Evolutionary conservation across 2,113 vertebrate genomes (phyloP).

Genomic region (Turnix velox): DNA sequence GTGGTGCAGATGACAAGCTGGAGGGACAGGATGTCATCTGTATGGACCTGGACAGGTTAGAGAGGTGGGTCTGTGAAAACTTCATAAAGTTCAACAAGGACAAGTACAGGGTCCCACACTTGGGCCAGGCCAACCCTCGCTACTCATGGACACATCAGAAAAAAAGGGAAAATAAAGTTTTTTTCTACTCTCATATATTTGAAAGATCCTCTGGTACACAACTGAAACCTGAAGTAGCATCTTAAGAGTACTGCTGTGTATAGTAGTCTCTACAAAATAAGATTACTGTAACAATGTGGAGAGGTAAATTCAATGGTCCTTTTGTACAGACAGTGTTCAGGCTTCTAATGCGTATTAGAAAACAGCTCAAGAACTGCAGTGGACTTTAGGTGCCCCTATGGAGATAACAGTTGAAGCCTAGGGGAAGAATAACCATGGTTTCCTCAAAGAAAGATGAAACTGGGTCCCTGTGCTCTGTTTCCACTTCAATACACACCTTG

Average conservation of each 20-base stretch:
- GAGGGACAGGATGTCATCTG: no score
- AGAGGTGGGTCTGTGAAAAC: no score
- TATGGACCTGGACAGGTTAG: no score
- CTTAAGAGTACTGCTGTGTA: neutral
- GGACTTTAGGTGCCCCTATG: neutral
- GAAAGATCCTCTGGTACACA: neutral
- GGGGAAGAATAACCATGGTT: neutral
- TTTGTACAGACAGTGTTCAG: neutral
- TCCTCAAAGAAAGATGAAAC: neutral
- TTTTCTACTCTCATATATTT: neutral
- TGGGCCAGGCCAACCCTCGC: no score
- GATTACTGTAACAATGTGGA: neutral
- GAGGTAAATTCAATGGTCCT: neutral
- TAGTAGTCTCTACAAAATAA: neutral
- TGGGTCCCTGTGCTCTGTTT: neutral
- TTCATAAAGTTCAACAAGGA: no score
- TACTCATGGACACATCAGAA: neutral
- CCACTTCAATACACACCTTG: neutral
- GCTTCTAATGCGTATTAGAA: neutral
- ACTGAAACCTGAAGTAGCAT: neutral
- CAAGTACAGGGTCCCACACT: no score
- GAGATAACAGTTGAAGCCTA: neutral
- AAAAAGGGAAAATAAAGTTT: neutral
- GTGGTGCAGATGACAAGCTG: no score
- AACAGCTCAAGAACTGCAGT: neutral